Evolutionary conservation across 1,140 invertebrate species (phyloP), one percentile per base, ranked within the genome.

Genomic region (Lepeophtheirus salmonis): DNA sequence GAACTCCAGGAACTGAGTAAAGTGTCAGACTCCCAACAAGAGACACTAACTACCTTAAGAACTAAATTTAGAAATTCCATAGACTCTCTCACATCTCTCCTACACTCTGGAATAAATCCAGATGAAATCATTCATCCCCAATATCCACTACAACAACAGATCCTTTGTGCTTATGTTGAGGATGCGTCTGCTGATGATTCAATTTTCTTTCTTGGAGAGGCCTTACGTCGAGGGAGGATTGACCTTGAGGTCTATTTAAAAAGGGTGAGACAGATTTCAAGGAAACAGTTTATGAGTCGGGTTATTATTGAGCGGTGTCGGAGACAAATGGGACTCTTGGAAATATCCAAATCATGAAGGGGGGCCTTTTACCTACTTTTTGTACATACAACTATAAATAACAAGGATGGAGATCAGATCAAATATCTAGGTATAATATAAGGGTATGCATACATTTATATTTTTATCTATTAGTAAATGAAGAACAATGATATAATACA

Each of bases 151-250:
- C 24, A 24, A 10, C 3, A n/a, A 4, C 56, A 58, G 25, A n/a
- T 98, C 68, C 72, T 98, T 24, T 89, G 89, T 74, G 82, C 89
- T 25, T 98, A 89, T 79, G 89, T 90, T 54, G 91, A 97, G 74
- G 95, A 98, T 75, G 89, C 92, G 66, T 91, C 95, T 12, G 83
- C 88, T 53, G 94, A 97, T 76, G 95, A 99, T 78, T 86, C 91
- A 56, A 95, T 98, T 67, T 99, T 97, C 72, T 95, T 92, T 71
- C 81, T 98, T 68, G 90, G 89, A n/a, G 91, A 97, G 75, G 94
- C 89, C 20, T 72, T 98, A 56, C 77, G 90, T 63, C 83, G 84
- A 66, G 84, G 86, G 59, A 86, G 92, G 2, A 89, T 98, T 68
- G 90, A 95, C 74, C 72, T 97, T 65, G 92, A 97, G 68, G 82